Conservation (phyloP, 2,113 vertebrate species). For the Astur gentilis region DNA sequence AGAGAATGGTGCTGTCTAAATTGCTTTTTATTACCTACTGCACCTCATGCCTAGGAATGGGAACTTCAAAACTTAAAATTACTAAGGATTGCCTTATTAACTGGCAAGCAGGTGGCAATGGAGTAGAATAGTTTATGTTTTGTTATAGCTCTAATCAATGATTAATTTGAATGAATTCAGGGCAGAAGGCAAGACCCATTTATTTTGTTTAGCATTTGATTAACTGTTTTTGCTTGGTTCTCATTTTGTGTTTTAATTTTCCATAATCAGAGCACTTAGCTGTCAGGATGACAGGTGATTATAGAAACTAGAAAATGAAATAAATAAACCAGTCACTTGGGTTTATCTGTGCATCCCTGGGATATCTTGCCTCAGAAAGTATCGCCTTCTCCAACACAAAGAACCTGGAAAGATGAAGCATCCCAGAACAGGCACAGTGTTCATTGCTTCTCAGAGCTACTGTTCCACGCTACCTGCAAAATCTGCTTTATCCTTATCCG, state of each 20-base stretch:
- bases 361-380: not conserved
- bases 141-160: not conserved
- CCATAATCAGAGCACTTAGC: not conserved
- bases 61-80: not conserved
- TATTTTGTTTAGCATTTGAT: not conserved
- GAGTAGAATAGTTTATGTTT: not conserved
- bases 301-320: not conserved
- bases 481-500: not conserved
- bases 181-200: not conserved
- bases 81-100: not conserved
- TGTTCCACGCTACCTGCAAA: not conserved
- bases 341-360: not conserved
- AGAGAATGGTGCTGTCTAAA: not conserved
- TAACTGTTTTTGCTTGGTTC: not conserved
- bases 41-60: not conserved
- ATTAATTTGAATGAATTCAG: not conserved
- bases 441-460: not conserved
- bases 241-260: not conserved
- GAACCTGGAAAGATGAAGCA: not conserved
- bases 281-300: not conserved
- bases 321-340: not conserved
- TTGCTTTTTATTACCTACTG: not conserved
- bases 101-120: not conserved
- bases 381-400: not conserved
- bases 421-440: not conserved